Percentiles rank a stretch among this genome's conserved stretches.
These are phyloP conservation scores for Melipona beecheii DNA, from an alignment of 2,888 invertebrate species.

Conservation along the genomic window DNA sequence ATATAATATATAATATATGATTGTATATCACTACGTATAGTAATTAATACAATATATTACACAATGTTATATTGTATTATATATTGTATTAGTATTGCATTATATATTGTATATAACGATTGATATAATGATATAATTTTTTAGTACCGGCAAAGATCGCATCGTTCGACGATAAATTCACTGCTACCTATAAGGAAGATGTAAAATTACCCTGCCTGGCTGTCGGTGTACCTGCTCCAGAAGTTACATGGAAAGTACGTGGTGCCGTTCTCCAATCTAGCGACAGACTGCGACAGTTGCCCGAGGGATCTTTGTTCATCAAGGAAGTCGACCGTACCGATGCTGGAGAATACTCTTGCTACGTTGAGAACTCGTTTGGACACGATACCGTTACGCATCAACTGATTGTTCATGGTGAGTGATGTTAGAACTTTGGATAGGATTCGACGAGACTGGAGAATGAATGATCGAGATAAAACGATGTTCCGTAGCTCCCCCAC, in stretches of 20 bases:
- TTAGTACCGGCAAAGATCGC: conserved; percentile 96
- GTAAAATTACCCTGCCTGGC: conserved; percentile 96
- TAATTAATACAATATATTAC: too few relatives aligned
- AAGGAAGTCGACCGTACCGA: conserved; percentile 95
- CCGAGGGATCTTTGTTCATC: conserved; percentile 96
- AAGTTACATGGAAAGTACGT: conserved; percentile 93
- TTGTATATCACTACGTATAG: too few relatives aligned
- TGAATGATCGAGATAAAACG: neutral
- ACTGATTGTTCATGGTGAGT: conserved; percentile 92
- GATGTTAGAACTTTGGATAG: neutral
- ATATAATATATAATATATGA: too few relatives aligned
- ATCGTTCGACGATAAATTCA: conserved; percentile 97
- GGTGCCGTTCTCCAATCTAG: conserved; percentile 91
- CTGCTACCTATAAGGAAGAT: conserved; percentile 96
- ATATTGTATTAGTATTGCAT: too few relatives aligned
- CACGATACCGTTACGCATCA: conserved; percentile 96
- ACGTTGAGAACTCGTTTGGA: conserved; percentile 96
- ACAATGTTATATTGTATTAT: too few relatives aligned
- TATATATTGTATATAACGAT: too few relatives aligned
- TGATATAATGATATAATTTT: neutral
- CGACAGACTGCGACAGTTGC: conserved; percentile 92
- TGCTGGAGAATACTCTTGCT: conserved; percentile 97
- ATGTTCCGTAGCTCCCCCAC: conserved; percentile 87
- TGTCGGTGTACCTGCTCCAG: conserved; percentile 95
- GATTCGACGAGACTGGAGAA: neutral